These are phyloP conservation scores for Ashinkailepas kermadecensis DNA, from an alignment of 2,888 invertebrate genomes.

Conservation along the genomic window DNA sequence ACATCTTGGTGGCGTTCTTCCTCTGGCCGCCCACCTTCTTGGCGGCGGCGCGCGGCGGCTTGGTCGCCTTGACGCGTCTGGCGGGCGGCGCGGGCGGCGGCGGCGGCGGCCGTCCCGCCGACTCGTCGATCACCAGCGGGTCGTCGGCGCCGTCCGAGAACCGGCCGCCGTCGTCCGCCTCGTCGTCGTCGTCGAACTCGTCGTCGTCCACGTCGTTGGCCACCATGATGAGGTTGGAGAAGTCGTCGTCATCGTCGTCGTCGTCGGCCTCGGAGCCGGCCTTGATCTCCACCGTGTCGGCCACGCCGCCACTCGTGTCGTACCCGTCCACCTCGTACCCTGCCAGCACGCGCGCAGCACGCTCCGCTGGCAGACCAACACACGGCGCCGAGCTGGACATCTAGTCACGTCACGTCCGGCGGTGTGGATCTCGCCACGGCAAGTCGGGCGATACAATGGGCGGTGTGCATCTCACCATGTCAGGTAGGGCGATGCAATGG, in stretches of 20 bases:
- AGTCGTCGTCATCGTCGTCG: constrained; percentile 27
- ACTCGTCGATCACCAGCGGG: neutral
- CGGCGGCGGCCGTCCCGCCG: neutral
- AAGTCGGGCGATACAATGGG: too few species aligned
- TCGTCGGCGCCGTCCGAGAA: neutral
- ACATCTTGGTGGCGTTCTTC: constrained; percentile 12
- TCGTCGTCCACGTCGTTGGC: constrained; percentile 25
- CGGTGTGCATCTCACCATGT: too few species aligned
- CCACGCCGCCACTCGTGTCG: neutral
- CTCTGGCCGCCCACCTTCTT: neutral
- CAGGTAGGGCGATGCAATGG: too few species aligned
- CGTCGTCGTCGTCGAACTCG: constrained; percentile 21
- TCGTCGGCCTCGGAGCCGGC: neutral
- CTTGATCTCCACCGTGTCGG: constrained; percentile 15
- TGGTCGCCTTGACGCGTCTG: neutral
- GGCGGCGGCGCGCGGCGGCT: neutral
- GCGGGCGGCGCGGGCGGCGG: neutral
- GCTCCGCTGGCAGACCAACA: too few species aligned
- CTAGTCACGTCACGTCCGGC: too few species aligned
- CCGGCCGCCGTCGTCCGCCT: neutral
- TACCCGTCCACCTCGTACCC: constrained; percentile 14
- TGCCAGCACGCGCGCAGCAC: too few species aligned
- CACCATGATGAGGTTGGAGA: constrained; percentile 24
- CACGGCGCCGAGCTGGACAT: too few species aligned
- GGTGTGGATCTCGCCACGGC: too few species aligned